Evolutionary conservation across 2,888 invertebrate genomes (phyloP).

Genomic region (Nomada fabriciana): DNA sequence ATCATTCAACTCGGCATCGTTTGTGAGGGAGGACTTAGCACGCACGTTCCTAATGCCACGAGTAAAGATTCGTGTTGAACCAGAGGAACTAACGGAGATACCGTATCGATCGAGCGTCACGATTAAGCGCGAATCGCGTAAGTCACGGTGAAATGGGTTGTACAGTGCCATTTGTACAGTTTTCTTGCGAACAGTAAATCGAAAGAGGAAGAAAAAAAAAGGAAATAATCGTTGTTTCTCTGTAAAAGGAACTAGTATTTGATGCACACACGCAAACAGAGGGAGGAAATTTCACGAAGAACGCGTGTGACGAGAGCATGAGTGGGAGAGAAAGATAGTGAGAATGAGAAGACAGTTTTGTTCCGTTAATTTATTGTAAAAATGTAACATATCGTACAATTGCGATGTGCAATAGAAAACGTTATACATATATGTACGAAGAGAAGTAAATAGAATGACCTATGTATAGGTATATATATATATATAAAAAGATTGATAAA

Average conservation of each 20-base stretch:
- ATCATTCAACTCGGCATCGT: constrained; percentile 22
- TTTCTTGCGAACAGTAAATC: constrained; percentile 41
- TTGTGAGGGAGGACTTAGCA: constrained; percentile 34
- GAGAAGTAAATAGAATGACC: constrained; percentile 54
- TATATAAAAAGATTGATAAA: constrained; percentile 61
- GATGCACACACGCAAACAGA: constrained; percentile 4
- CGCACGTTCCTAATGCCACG: constrained; percentile 46
- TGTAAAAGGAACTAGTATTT: constrained; percentile 43
- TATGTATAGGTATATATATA: constrained; percentile 64
- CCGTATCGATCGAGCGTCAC: not conserved
- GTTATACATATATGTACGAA: constrained; percentile 67
- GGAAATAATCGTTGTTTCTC: constrained; percentile 14
- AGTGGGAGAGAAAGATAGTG: constrained; percentile 9
- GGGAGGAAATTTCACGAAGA: constrained; percentile 4
- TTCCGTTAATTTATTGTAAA: constrained; percentile 84
- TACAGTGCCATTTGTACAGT: constrained; percentile 63
- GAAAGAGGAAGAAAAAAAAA: not conserved
- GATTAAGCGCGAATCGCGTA: constrained; percentile 5
- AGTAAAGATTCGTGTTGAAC: constrained; percentile 27
- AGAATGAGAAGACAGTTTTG: constrained; percentile 51
- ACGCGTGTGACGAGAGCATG: not conserved
- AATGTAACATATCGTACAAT: constrained; percentile 80
- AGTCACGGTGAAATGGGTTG: constrained; percentile 40
- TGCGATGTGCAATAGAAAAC: constrained; percentile 76
- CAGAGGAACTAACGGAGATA: not conserved